Base-by-base conservation (phyloP, 2,797 vertebrate genomes). In the Esox masquinongy region DNA sequence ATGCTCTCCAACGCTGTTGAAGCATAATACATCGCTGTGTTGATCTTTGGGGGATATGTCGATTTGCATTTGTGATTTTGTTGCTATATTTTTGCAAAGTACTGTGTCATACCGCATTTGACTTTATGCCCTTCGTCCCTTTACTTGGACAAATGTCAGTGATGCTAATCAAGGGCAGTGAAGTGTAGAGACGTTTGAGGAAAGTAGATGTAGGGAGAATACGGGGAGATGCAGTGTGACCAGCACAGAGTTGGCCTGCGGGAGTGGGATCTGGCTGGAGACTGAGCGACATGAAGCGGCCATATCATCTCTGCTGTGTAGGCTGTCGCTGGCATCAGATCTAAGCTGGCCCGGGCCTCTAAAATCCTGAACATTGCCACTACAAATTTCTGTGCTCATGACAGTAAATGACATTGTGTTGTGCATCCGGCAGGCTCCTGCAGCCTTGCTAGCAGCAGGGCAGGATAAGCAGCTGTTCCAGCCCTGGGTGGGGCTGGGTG, bases 341-440 rank as follows among this genome's bases (percentile, higher is more conserved):
- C 85, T 85, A 86, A 82, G 77, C 84, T 85, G 80, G 73, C 80
- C 84, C 85, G 86, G 85, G 74, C 81, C 75, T 85, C 79, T 81
- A 88, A 91, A 91, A 89, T 78, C 81, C 80, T 81, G 84, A 89
- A 80, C 88, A 92, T 93, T 94, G 93, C 94, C 93, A 93, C 90
- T 93, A 93, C 91, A 93, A 89, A 94, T 94, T 93, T 94, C 86
- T 88, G 89, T 92, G 93, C 93, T 93, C 89, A 80, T 92, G 93
- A 94, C 92, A 93, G 93, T 83, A 91, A 88, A 94, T 95, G 92
- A 94, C 93, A 95, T 93, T 93, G 92, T 91, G 91, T 90, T 88
- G 86, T 79, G 84, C 86, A 92, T 92, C 92, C 93, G 91, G 89
- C 84, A 92, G 93, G 89, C 90, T 92, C 93, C 92, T 87, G 86